Evolutionary conservation across 1,140 invertebrate species (phyloP).

Genomic region (Tenebrio molitor): DNA sequence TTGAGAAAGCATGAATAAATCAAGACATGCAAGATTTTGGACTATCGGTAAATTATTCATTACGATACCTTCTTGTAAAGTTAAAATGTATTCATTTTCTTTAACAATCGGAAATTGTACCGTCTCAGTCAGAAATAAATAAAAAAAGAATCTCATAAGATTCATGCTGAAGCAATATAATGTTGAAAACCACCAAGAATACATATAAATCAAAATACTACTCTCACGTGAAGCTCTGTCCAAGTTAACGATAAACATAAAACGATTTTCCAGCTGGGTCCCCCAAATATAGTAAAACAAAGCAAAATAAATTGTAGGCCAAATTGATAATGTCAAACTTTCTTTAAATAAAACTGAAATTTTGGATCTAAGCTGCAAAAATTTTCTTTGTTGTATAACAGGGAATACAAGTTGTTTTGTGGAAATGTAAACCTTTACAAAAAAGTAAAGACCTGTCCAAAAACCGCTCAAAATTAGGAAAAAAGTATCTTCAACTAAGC

Average conservation of each 20-base stretch:
- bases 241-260: constrained; percentile 51
- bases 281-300: constrained; percentile 73
- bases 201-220: constrained; percentile 73
- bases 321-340: constrained; percentile 71
- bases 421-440: constrained; percentile 70
- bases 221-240: constrained; percentile 66
- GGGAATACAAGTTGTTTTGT: constrained; percentile 75
- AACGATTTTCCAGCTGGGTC: constrained; percentile 64
- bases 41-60: constrained; percentile 73
- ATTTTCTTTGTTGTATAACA: constrained; percentile 76
- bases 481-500: constrained; percentile 70
- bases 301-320: constrained; percentile 74
- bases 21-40: constrained; percentile 79
- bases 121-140: constrained; percentile 78
- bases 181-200: constrained; percentile 77
- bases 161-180: constrained; percentile 78
- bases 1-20: constrained; percentile 74
- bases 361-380: constrained; percentile 73
- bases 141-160: constrained; percentile 77
- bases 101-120: constrained; percentile 72
- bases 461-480: constrained; percentile 77
- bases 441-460: constrained; percentile 79
- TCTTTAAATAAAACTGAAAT: constrained; percentile 71
- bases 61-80: constrained; percentile 72
- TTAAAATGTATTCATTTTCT: constrained; percentile 56